Percentiles rank a stretch among this genome's conserved stretches.
Evolutionary conservation across 2,113 vertebrate species (phyloP).

Genomic region (pig (Sus scrofa)): T2T-Sscrofa CM000820.6:118977501-118978000

Average conservation of each 20-base stretch:
- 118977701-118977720: background rate
- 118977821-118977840: background rate
- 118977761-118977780: conserved; percentile 14
- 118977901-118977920: background rate
- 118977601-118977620: too few species aligned
- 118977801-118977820: background rate
- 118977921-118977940: conserved; percentile 44
- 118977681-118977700: too few species aligned
- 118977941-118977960: background rate
- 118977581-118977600: too few species aligned
- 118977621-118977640: too few species aligned
- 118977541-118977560: background rate
- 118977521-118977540: background rate
- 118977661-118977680: too few species aligned
- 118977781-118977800: conserved; percentile 41
- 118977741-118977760: background rate
- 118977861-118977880: background rate
- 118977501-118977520: too few species aligned
- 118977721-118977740: conserved; percentile 23
- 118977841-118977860: background rate
- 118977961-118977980: background rate
- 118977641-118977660: too few species aligned
- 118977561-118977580: too few species aligned
- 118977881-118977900: background rate
- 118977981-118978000: background rate